phyloP scores from a whole-genome alignment of 2,113 vertebrate genomes.

The Platichthys flesus region DNA sequence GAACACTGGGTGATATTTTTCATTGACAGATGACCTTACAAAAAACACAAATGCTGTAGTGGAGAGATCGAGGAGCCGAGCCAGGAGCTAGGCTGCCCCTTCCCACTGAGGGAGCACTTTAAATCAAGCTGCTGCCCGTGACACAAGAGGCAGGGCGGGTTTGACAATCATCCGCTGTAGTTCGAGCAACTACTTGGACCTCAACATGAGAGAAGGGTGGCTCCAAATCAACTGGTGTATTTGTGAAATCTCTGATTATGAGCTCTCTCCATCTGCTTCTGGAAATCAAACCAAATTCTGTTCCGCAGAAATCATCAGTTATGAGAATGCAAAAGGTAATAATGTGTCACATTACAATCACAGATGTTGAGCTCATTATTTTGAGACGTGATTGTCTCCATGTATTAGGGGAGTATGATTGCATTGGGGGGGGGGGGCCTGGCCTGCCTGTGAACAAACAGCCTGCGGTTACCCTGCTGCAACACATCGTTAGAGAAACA shows the following conservation, averaged over 20 bases:
- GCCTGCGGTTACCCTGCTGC: constrained; percentile 33
- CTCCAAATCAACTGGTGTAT: not conserved
- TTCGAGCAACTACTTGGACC: not conserved
- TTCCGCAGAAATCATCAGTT: not conserved
- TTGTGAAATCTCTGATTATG: constrained; percentile 1
- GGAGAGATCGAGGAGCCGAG: constrained; percentile 2
- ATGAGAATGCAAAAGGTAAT: constrained; percentile 10
- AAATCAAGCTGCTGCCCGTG: constrained; percentile 8
- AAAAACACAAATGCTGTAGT: not conserved
- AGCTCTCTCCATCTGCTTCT: not conserved
- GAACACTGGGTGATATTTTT: not conserved
- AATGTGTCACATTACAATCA: constrained; percentile 12
- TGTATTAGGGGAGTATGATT: constrained; percentile 21
- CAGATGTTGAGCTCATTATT: constrained; percentile 22
- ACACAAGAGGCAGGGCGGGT: not conserved
- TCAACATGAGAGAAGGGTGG: not conserved
- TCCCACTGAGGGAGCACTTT: constrained; percentile 5
- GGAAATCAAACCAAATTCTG: constrained; percentile 6
- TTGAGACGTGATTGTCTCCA: constrained; percentile 35
- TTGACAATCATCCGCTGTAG: not conserved
- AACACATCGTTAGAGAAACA: constrained; percentile 44
- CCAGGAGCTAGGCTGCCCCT: not conserved
- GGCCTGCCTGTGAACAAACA: constrained; percentile 43
- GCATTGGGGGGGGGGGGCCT: not conserved
- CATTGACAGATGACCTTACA: not conserved